Percentiles rank a stretch among this genome's conserved stretches.
phyloP scores from a whole-genome alignment of 2,888 invertebrate species.

The Tanypteryx hageni region DNA sequence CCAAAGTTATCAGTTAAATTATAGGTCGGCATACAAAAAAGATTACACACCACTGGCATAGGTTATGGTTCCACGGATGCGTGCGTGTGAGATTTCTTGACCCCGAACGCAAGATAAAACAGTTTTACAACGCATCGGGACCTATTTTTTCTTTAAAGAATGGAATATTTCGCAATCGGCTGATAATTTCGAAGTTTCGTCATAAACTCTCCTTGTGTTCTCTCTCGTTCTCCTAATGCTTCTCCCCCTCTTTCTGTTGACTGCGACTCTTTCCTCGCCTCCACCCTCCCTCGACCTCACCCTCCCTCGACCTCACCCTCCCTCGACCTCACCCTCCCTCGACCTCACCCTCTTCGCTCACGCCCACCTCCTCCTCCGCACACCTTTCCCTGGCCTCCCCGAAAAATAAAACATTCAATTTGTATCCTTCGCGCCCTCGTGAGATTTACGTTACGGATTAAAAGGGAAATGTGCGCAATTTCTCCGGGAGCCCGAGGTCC shows the following conservation, averaged over 20 bases:
- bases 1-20: neutral
- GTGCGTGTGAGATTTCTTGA: neutral
- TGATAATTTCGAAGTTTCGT: slow-evolving; percentile 1
- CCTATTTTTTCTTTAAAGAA: neutral
- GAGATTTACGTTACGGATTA: slow-evolving; percentile 55
- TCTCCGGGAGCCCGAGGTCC: slow-evolving; percentile 11
- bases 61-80: neutral
- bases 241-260: neutral
- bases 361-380: neutral
- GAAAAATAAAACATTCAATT: slow-evolving; percentile 33
- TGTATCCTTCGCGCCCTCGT: slow-evolving; percentile 40
- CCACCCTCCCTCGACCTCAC: neutral
- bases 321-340: neutral
- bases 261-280: neutral
- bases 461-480: slow-evolving; percentile 33
- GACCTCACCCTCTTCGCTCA: neutral
- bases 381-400: neutral
- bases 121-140: neutral
- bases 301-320: neutral
- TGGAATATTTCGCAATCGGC: neutral
- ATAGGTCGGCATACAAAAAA: neutral
- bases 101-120: neutral
- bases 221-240: neutral
- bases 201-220: neutral
- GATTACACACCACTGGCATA: neutral